A percentile compares a stretch with the other conserved stretches of the same genome.
These are phyloP conservation scores for Vulpes lagopus DNA, from an alignment of 2,113 vertebrate species.

Conservation along the genomic window DNA sequence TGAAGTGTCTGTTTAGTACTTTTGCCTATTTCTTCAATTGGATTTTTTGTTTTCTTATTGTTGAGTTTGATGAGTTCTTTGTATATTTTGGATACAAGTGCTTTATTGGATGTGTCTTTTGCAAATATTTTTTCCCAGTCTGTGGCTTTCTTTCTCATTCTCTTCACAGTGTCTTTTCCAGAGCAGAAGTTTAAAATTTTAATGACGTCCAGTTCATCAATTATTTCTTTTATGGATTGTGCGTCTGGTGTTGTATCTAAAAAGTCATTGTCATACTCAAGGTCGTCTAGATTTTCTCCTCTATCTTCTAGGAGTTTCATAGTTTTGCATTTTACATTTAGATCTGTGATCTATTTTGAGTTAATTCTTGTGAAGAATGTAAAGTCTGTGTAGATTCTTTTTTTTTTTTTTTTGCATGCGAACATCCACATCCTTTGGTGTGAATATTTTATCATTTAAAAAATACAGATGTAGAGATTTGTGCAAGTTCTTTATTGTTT, in stretches of 20 bases:
- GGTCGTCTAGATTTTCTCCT: background rate
- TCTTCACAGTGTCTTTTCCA: background rate
- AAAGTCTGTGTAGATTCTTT: background rate
- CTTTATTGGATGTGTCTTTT: background rate
- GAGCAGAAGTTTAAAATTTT: conserved; percentile 38
- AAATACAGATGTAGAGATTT: background rate
- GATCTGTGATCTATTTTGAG: background rate
- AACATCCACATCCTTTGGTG: background rate
- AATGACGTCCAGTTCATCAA: background rate
- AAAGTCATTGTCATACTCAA: background rate
- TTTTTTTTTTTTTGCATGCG: background rate
- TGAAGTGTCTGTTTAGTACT: background rate
- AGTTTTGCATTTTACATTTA: background rate
- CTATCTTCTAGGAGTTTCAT: background rate
- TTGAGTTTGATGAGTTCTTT: conserved; percentile 16
- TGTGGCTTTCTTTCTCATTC: background rate
- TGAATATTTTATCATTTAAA: background rate
- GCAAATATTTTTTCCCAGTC: background rate
- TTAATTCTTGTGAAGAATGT: conserved; percentile 29
- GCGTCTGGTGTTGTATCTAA: background rate
- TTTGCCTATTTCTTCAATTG: background rate
- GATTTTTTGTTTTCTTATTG: background rate
- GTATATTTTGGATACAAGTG: background rate
- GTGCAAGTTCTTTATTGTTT: background rate
- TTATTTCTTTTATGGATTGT: background rate